Evolutionary conservation across 2,113 vertebrate genomes (phyloP), one percentile per base, ranked within the genome.

Genomic region (Eupsittula cactorum): DNA sequence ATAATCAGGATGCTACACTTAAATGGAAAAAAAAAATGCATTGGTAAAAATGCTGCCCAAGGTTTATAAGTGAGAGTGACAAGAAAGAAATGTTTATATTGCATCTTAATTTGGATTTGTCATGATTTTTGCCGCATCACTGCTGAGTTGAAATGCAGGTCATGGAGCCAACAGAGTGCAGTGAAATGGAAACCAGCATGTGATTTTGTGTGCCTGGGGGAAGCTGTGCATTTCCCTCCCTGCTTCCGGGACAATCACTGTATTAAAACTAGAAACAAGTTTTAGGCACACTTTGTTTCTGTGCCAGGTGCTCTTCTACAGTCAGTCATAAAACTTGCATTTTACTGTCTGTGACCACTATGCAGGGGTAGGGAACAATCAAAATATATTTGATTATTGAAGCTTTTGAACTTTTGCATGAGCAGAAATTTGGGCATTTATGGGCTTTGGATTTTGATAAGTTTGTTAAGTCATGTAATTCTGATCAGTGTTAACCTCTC

Each of bases 111-210:
- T 78, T 79, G 44, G 37, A 81, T 83, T 88, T 80, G 15, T 80
- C 29, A 39, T 83, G 33, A 67, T 44, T 91, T 76, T 86, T 81
- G 73, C 49, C 53, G 77, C 49, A 73, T 77, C 33, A 60, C 35
- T 91, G 73, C 29, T 62, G 39, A 57, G 8, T 27, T 0, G 2
- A 91, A 91, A 93, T 47, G 50, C 53, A 67, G 33, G 41, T 35
- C 29, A 39, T 4, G 2, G 49, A 94, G 47, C 44, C 73, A 79
- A 37, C 3, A 47, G 33, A 49, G 16, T 0, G 1, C 29, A 69
- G 55, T 20, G 33, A 59, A 63, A 55, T 0, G 4, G 33, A 46
- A 84, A 6, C 5, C 46, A 73, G 19, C 1, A 0, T 2, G 3
- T 52, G 65, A 20, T 4, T 82, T 62, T 90, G 7, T 47, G 27